A percentile compares a stretch with the other conserved stretches of the same genome.
These are phyloP conservation scores for Tiaroga cobitis DNA, from an alignment of 2,797 vertebrate species.

Conservation along the genomic window DNA sequence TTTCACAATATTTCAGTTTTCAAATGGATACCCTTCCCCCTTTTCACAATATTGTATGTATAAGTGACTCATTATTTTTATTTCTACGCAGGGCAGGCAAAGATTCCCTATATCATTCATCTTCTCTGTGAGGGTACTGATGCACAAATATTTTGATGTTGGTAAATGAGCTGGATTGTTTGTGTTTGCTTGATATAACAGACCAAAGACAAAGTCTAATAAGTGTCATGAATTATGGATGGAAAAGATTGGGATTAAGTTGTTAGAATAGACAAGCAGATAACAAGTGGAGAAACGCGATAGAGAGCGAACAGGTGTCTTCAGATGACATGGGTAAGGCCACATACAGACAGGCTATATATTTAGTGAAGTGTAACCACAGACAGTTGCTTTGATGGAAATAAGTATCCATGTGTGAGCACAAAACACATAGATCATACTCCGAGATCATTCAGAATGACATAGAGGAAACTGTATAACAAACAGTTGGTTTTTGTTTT, in stretches of 20 bases:
- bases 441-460: neutral
- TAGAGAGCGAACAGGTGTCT: neutral
- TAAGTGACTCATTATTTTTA: neutral
- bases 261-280: neutral
- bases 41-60: neutral
- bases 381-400: neutral
- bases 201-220: slow-evolving; percentile 21
- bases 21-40: neutral
- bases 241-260: slow-evolving; percentile 19
- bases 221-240: slow-evolving; percentile 39
- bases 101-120: neutral
- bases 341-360: neutral
- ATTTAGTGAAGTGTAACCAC: neutral
- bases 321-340: neutral
- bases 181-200: slow-evolving; percentile 20
- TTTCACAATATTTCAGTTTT: neutral
- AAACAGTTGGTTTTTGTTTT: neutral
- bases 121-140: neutral
- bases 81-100: neutral
- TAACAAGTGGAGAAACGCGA: neutral
- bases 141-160: slow-evolving; percentile 9
- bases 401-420: neutral
- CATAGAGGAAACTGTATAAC: neutral
- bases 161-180: slow-evolving; percentile 28
- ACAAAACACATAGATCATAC: neutral